Conservation (phyloP, 2,888 invertebrate species). For the Rugalucina vietnamica region DNA sequence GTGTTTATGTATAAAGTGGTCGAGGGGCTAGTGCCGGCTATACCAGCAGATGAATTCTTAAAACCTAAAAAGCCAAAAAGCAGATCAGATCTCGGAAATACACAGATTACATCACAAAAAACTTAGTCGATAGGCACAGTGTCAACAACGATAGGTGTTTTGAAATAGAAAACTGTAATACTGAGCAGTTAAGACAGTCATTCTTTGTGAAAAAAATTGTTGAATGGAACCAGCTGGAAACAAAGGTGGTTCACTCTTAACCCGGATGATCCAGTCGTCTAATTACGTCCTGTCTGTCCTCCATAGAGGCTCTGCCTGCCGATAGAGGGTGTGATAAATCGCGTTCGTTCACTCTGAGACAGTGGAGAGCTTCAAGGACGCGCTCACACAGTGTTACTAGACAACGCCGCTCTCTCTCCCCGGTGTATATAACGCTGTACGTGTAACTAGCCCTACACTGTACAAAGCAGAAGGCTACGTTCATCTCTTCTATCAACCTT, state of each 20-base stretch:
- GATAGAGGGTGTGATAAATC: too few species aligned
- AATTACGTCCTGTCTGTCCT: too few species aligned
- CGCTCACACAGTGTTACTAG: too few species aligned
- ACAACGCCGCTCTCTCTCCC: too few species aligned
- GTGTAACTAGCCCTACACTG: too few species aligned
- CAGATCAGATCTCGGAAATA: background rate
- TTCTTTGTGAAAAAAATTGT: background rate
- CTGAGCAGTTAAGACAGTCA: background rate
- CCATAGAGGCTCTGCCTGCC: too few species aligned
- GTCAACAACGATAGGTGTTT: background rate
- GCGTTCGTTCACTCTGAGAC: too few species aligned
- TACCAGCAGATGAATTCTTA: background rate
- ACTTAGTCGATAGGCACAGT: background rate
- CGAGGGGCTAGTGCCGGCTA: constrained; percentile 20
- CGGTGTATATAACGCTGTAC: too few species aligned
- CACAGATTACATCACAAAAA: background rate
- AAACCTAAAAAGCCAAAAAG: background rate
- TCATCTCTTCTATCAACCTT: too few species aligned
- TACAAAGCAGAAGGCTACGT: too few species aligned
- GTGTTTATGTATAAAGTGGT: constrained; percentile 7
- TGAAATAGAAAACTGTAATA: background rate
- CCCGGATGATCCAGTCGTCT: too few species aligned
- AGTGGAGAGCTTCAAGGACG: too few species aligned
- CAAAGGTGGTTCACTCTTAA: background rate
- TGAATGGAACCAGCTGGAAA: background rate